Base-by-base conservation (phyloP, 2,797 vertebrate species). In the Micromesistius poutassou region DNA sequence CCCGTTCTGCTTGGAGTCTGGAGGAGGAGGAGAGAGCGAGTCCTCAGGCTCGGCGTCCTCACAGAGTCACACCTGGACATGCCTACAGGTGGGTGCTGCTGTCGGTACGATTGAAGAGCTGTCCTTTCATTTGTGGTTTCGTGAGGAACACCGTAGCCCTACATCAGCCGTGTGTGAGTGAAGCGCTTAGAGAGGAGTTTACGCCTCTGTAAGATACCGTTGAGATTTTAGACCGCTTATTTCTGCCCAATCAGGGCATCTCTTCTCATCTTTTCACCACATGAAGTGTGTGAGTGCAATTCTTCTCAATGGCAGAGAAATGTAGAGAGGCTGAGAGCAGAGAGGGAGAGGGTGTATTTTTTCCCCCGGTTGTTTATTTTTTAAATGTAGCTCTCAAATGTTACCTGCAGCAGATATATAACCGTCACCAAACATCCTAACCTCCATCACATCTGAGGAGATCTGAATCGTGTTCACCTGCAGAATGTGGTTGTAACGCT, bases 1-100 rank as follows among this genome's bases (percentile, higher is more conserved):
- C 19, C 96, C 96, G 0, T 97, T 98, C 92, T 97, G 96, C 89
- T 97, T 97, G 36, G 96, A 96, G 89, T 97, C 96, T 98, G 79
- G 22, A 25, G n/a, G n/a, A 19, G 46, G 55, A 62, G 46, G 1
- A 55, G 19, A n/a, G 55, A 62, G 55, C 25, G 55, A 62, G n/a
- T n/a, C n/a, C 22, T 9, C 22, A 62, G 55, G 55, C 25, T 62
- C n/a, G 22, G 25, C 55, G 22, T 62, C 55, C 55, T 9, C 22
- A 19, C 46, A 22, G 46, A 1, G 4, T n/a, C 1, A 55, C 46
- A n/a, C 6, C 46, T 19, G 46, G 46, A 55, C 46, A 1, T 1
- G 3, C 16, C 6, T 19, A 50, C 19, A 50, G 46, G 46, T 50
- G n/a, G n/a, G n/a, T n/a, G n/a, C n/a, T n/a, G 46, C 46, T 5